Conservation (phyloP, 1,140 invertebrate genomes). For the Apolygus lucorum region DNA sequence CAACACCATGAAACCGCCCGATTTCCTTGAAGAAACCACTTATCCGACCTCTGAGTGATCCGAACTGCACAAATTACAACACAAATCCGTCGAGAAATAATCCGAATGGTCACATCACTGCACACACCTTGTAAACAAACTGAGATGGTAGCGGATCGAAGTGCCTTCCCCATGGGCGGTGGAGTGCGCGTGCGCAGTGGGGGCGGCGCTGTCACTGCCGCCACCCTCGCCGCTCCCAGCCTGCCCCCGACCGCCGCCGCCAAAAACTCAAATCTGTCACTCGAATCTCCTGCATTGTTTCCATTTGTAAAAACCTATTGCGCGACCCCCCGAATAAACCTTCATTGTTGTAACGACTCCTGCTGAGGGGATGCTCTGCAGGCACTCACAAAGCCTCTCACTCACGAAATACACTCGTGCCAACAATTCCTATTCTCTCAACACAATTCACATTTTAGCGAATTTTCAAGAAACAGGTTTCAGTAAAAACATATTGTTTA, state of each 20-base stretch:
- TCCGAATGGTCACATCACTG: background rate
- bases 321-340: too few species aligned
- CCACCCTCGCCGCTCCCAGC: background rate
- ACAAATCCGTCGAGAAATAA: background rate
- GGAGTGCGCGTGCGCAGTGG: too few species aligned
- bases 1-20: background rate
- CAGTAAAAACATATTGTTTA: too few species aligned
- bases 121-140: constrained; percentile 27
- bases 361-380: too few species aligned
- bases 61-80: background rate
- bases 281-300: background rate
- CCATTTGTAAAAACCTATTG: too few species aligned
- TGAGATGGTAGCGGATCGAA: constrained; percentile 21
- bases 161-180: too few species aligned
- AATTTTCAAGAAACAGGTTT: too few species aligned
- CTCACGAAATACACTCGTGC: too few species aligned
- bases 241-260: constrained; percentile 5
- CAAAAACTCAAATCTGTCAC: background rate
- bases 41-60: background rate
- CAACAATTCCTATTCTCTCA: too few species aligned
- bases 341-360: too few species aligned
- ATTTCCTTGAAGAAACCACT: background rate
- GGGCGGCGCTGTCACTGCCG: background rate
- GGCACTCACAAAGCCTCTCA: too few species aligned
- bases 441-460: too few species aligned